Base-by-base conservation (phyloP, 1,140 invertebrate genomes). In the Caligus rogercresseyi region DNA sequence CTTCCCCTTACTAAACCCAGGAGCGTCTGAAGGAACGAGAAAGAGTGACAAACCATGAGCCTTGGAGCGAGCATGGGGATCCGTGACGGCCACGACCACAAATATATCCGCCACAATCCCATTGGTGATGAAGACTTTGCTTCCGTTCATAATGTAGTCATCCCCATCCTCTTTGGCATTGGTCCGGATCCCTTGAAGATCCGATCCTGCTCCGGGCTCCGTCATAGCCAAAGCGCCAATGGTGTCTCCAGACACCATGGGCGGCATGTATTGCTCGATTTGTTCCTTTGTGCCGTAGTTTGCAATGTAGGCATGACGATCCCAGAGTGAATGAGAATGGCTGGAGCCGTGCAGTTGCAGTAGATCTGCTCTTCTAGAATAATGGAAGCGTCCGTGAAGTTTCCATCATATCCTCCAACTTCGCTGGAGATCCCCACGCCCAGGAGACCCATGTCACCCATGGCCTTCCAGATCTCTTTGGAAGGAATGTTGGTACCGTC, bases 221-320 rank as follows among this genome's bases (percentile, higher is more conserved):
- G 65, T 54, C 58, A 65, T 3, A 18, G 20, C 61, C 23, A 65
- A 11, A 1, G 57, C 26, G 16, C 20, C 52, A 7, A 64, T 75
- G 64, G 70, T 72, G 54, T 69, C 71, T 0, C 76, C 76, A 18
- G 73, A 71, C 23, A 68, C 69, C 72, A 77, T 74, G 59, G 67
- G 68, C 2, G 75, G 75, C 23, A 78, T 71, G 58, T 73, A 75
- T 58, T 72, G 72, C 59, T 76, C 70, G 13, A 71, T 72, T 67
- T 77, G 76, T 62, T 77, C 75, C 53, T 68, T 67, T 19, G 71
- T 73, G 18, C 75, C 76, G 67, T 75, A 76, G 60, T 75, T 69
- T 3, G 69, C 66, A 51, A 78, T 73, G 67, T 78, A 78, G 76
- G 75, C 74, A 77, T 76, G 0, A 76, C 71, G 65, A 78, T 77